These are phyloP conservation scores for Seira sanloemensis DNA, from an alignment of 2,888 invertebrate species.

Conservation along the genomic window DNA sequence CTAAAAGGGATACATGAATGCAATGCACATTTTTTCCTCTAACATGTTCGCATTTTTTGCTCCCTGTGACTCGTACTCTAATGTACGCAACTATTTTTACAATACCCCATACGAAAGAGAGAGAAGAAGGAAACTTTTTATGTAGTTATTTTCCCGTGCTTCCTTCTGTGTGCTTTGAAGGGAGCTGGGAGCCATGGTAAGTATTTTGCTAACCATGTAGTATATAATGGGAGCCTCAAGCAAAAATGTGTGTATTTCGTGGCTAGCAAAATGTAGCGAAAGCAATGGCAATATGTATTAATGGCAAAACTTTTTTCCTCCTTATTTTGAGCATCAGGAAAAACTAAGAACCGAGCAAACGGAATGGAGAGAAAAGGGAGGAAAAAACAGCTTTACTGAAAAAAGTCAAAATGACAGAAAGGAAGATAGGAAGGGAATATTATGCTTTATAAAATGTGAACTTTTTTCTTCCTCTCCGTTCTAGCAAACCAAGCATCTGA, in stretches of 20 bases:
- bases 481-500: too few species aligned
- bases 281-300: constrained; percentile 16
- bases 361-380: background rate
- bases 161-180: too few species aligned
- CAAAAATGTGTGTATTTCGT: background rate
- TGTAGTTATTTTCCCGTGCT: too few species aligned
- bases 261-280: constrained; percentile 7
- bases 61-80: background rate
- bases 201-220: too few species aligned
- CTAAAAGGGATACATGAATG: background rate
- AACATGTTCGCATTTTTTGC: background rate
- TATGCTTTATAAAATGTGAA: too few species aligned
- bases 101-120: constrained; percentile 13
- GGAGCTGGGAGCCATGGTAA: too few species aligned
- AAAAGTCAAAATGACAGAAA: constrained; percentile 14
- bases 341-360: background rate
- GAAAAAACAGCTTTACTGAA: background rate
- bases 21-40: background rate
- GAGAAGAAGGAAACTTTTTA: too few species aligned
- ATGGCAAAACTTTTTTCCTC: constrained; percentile 5
- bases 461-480: too few species aligned
- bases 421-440: constrained; percentile 5
- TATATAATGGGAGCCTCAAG: background rate
- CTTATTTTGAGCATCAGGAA: background rate
- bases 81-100: background rate